These are phyloP conservation scores for Melopsittacus undulatus DNA, from an alignment of 2,797 vertebrate species.

Conservation along the genomic window DNA sequence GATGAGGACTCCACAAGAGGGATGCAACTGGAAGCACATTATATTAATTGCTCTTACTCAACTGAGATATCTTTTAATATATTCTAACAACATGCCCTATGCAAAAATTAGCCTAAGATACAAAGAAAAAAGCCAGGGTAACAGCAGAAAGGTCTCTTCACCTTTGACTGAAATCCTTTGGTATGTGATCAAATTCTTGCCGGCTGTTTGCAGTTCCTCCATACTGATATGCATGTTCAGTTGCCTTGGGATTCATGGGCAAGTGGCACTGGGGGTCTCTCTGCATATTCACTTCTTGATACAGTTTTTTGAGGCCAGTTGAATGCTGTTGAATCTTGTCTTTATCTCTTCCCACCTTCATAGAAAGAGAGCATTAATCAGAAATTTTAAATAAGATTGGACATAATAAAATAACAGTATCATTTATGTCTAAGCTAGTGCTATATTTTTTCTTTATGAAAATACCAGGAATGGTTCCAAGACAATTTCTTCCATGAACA, in stretches of 20 bases:
- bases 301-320: conserved; percentile 72
- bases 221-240: conserved; percentile 81
- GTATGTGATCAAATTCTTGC: conserved; percentile 85
- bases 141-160: conserved; percentile 55
- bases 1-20: background rate
- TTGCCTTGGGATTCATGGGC: conserved; percentile 79
- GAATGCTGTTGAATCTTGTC: conserved; percentile 74
- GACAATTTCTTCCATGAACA: background rate
- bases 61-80: background rate
- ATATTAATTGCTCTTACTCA: background rate
- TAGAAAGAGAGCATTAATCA: conserved; percentile 17
- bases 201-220: conserved; percentile 89
- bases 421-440: background rate
- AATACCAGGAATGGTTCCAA: background rate
- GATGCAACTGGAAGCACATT: background rate
- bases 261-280: conserved; percentile 80
- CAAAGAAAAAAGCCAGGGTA: background rate
- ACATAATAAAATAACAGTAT: background rate
- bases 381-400: background rate
- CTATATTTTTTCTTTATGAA: background rate
- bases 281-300: conserved; percentile 59
- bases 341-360: conserved; percentile 83
- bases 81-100: background rate
- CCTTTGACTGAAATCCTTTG: conserved; percentile 84
- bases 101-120: background rate